Base-by-base conservation (phyloP, 2,888 invertebrate genomes). In the Coenonympha arcania region DNA sequence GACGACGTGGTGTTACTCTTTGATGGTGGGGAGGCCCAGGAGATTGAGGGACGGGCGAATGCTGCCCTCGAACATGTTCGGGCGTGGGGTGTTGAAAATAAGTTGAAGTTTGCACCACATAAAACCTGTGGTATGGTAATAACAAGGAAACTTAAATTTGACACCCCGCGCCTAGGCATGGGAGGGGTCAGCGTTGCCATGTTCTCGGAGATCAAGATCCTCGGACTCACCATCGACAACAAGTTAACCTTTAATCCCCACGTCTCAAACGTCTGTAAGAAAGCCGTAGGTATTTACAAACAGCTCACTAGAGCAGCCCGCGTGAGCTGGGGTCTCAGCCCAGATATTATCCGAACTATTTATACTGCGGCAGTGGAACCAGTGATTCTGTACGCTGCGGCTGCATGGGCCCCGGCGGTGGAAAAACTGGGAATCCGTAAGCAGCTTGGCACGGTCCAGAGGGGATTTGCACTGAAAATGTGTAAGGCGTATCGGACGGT, bases 1-100 rank as follows among this genome's bases (percentile, higher is more conserved):
- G 61, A 61, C 20, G 58, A 63, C 11, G 34, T 63, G 0, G n/a
- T 61, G 0, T 13, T 59, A 0, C 43, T 55, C 0, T 48, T 46
- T 4, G 3, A 11, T 0, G 58, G 41, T 0, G 18, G 37, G 0
- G 36, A 41, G 1, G 30, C 18, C 1, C 18, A n/a, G 1, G 40
- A 37, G 4, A 9, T 58, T 6, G 37, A 48, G 9, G 9, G 26
- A 6, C 16, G 16, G 16, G 55, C 46, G 1, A 50, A 54, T 22
- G 9, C 1, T 1, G 41, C 49, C 2, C 47, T 54, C 20, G 39
- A n/a, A 5, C 15, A 18, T 28, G 50, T 47, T 3, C 6, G 8
- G 6, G 24, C 4, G n/a, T 50, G 54, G 52, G 52, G 54, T 1
- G 9, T 5, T 0, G 8, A 6, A 5, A 39, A 46, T 6, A 53